A percentile compares a stretch with the other conserved stretches of the same genome.
Conservation (phyloP, 2,113 vertebrate genomes). For the Pitta sordida region DNA sequence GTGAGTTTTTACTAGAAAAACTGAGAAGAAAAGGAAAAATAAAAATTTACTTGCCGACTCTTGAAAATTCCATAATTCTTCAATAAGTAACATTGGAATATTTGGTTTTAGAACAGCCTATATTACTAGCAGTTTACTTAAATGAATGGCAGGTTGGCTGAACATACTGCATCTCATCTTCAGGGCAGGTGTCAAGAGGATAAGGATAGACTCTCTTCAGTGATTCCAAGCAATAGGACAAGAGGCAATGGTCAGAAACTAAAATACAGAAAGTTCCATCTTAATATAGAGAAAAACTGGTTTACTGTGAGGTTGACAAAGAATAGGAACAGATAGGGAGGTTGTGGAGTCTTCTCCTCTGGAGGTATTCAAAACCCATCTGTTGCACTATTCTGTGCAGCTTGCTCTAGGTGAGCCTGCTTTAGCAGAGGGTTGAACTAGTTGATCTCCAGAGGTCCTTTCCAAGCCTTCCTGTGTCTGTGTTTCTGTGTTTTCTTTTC, state of each 20-base stretch:
- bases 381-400: not conserved
- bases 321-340: too few species aligned
- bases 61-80: not conserved
- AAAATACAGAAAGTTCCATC: too few species aligned
- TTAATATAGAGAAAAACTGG: too few species aligned
- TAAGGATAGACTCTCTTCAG: too few species aligned
- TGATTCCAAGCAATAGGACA: too few species aligned
- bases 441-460: not conserved
- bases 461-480: not conserved
- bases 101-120: not conserved
- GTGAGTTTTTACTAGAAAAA: not conserved
- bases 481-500: not conserved
- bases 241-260: too few species aligned
- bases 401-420: not conserved
- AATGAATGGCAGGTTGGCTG: not conserved
- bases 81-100: not conserved
- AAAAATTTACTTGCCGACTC: not conserved
- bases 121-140: not conserved
- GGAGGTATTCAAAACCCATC: not conserved
- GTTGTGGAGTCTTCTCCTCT: not conserved
- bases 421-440: not conserved
- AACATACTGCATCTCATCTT: not conserved
- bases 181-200: too few species aligned
- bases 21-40: not conserved
- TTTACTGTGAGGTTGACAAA: too few species aligned